These are phyloP conservation scores for Acanthoscelides obtectus DNA, from an alignment of 2,888 invertebrate genomes.

Conservation along the genomic window DNA sequence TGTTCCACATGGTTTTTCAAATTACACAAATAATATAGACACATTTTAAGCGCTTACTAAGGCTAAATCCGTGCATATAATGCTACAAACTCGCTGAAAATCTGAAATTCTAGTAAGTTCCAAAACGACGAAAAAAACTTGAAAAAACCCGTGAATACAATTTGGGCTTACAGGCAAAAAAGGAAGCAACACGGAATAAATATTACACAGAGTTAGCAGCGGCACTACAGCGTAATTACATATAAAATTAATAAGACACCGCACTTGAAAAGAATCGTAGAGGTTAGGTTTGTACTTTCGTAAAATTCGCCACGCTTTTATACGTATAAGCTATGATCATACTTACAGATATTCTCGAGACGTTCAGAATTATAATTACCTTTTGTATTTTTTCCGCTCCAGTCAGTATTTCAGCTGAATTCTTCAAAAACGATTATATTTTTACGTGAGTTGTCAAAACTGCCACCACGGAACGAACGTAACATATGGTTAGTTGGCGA, in stretches of 20 bases:
- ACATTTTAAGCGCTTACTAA: too few relatives aligned
- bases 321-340: neutral
- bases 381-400: neutral
- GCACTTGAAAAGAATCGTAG: neutral
- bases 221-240: too few relatives aligned
- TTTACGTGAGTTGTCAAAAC: neutral
- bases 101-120: too few relatives aligned
- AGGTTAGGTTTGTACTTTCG: neutral
- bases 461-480: constrained; percentile 2
- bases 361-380: neutral
- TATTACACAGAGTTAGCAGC: too few relatives aligned
- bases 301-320: neutral
- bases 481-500: constrained; percentile 1
- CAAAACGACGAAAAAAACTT: too few relatives aligned
- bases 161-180: too few relatives aligned
- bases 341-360: neutral
- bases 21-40: too few relatives aligned
- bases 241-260: neutral
- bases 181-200: too few relatives aligned
- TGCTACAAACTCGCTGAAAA: too few relatives aligned
- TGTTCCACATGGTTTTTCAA: too few relatives aligned
- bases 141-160: too few relatives aligned
- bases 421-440: neutral
- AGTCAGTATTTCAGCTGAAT: neutral
- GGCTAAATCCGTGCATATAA: too few relatives aligned